Base-by-base conservation (phyloP, 2,797 vertebrate genomes). In the Pseudomugil tenellus region DNA sequence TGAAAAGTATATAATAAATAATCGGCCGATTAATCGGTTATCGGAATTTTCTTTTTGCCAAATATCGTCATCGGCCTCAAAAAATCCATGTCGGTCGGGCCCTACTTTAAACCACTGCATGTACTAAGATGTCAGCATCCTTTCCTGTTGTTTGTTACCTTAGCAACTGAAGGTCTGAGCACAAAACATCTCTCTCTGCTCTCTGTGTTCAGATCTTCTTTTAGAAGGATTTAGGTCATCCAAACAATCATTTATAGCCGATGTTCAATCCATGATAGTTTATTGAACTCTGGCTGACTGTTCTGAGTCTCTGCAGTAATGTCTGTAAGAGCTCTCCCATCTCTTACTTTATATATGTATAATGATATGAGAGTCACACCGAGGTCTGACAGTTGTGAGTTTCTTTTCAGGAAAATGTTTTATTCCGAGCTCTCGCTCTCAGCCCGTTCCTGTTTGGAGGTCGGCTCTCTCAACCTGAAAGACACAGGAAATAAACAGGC, bases 401-500 rank as follows among this genome's bases (percentile, higher is more conserved):
- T 75, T 65, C 13, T 62, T 53, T 53, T 54, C 29, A 67, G 0
- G 25, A 19, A 64, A 31, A 37, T 4, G 31, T 28, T 19, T 46
- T 49, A 2, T 37, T 41, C 17, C 1, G n/a, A n/a, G n/a, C n/a
- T n/a, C n/a, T n/a, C n/a, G n/a, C 25, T 65, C 5, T 37, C 17
- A 8, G 61, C 21, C 1, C 48, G 55, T 72, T 72, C 51, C 67
- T 84, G 70, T 85, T 64, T 65, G 34, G 31, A 6, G 53, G 28
- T 11, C 0, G 13, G 49, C 64, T 74, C 63, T 77, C 41, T 80
- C 68, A 84, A 76, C 66, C 62, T 69, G 41, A 76, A 43, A 79
- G 77, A 63, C 62, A 60, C 64, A 69, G 89, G 85, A 91, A 80
- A 58, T 67, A 76, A 79, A 81, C 77, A 79, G 76, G 80, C 57